A percentile compares a stretch with the other conserved stretches of the same genome.
Conservation (phyloP, 2,113 vertebrate genomes). For the Ctenomys sociabilis region DNA sequence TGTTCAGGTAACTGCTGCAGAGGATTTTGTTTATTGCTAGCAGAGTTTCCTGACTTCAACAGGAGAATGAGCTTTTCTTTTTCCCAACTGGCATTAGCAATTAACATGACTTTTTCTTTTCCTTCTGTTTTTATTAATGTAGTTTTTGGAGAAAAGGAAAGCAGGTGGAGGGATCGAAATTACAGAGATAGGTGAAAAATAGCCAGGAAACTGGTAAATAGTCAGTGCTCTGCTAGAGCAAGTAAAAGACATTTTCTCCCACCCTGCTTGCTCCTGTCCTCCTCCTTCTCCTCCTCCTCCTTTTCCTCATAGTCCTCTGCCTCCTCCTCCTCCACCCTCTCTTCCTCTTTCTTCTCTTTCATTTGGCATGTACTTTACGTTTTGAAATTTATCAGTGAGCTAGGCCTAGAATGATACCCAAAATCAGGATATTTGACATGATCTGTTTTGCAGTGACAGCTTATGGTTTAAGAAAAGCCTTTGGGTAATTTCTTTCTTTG, state of each 20-base stretch:
- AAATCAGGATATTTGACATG: constrained; percentile 67
- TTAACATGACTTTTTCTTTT: not conserved
- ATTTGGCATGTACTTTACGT: constrained; percentile 67
- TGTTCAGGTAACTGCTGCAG: not conserved
- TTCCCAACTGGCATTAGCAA: constrained; percentile 32
- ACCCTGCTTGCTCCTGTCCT: too few species aligned
- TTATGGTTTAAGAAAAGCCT: constrained; percentile 66
- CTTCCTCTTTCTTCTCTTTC: constrained; percentile 53
- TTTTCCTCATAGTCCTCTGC: not conserved
- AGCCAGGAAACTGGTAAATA: not conserved
- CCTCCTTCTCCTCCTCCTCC: not conserved
- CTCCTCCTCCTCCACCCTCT: too few species aligned
- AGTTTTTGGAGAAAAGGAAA: not conserved
- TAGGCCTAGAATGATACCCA: constrained; percentile 64
- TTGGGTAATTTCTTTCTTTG: not conserved
- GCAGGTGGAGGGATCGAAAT: not conserved
- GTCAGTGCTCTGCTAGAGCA: constrained; percentile 57
- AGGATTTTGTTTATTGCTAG: constrained; percentile 52
- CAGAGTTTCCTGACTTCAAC: constrained; percentile 56
- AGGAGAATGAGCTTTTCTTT: constrained; percentile 54
- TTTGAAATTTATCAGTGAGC: constrained; percentile 77
- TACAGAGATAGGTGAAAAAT: not conserved
- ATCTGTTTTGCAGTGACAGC: constrained; percentile 75
- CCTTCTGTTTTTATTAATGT: not conserved
- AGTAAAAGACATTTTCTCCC: constrained; percentile 71